A percentile compares a stretch with the other conserved stretches of the same genome.
These are phyloP conservation scores for Gasteruption jaculator DNA, from an alignment of 2,888 invertebrate species.

Conservation along the genomic window DNA sequence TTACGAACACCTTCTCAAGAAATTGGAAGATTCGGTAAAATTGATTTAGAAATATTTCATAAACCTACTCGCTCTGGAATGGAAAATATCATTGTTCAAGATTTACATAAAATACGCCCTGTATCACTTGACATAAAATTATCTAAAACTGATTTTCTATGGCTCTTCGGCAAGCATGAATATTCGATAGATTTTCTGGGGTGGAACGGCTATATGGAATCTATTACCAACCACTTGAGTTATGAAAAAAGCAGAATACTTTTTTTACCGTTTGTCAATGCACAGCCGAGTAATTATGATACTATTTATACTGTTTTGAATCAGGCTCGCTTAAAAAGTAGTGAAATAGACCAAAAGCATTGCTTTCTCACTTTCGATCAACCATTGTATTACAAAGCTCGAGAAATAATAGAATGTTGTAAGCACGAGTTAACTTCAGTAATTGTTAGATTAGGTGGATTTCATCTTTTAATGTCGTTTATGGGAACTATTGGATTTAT, in stretches of 20 bases:
- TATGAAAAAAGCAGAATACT: slow-evolving; percentile 25
- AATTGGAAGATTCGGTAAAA: neutral
- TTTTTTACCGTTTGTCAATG: slow-evolving; percentile 21
- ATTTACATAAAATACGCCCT: too few relatives aligned
- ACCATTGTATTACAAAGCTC: slow-evolving; percentile 20
- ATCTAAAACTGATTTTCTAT: neutral
- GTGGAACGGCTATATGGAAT: slow-evolving; percentile 15
- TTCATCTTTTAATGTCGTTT: slow-evolving; percentile 25
- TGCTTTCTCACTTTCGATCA: slow-evolving; percentile 15
- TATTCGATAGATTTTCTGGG: too few relatives aligned
- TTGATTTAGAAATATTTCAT: neutral
- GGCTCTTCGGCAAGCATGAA: too few relatives aligned
- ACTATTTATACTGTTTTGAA: slow-evolving; percentile 18
- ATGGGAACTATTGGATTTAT: slow-evolving; percentile 24
- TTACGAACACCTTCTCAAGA: neutral
- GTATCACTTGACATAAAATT: neutral
- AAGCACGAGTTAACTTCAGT: slow-evolving; percentile 11
- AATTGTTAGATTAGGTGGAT: slow-evolving; percentile 30
- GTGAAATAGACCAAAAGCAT: slow-evolving; percentile 11
- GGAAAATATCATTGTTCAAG: neutral
- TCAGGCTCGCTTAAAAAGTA: slow-evolving; percentile 11
- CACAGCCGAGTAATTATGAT: slow-evolving; percentile 19
- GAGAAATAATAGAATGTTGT: slow-evolving; percentile 13
- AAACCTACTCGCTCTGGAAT: neutral
- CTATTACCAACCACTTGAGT: slow-evolving; percentile 8